Evolutionary conservation across 2,888 invertebrate species (phyloP), one percentile per base, ranked within the genome.

Genomic region (Agrenia bidenticulata): DNA sequence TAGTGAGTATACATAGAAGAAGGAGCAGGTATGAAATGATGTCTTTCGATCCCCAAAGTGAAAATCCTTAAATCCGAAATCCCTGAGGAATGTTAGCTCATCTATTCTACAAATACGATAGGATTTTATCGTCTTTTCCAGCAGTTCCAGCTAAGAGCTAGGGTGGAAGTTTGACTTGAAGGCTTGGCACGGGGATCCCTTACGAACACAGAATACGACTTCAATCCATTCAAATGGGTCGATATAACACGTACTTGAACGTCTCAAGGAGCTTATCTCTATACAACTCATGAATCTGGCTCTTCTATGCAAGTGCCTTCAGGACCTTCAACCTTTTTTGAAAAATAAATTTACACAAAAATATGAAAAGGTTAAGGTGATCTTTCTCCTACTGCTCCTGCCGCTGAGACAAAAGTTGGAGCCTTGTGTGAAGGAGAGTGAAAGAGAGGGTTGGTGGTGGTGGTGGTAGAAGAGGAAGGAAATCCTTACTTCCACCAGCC

Each of bases 281-380:
- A 45, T 45, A 19, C 15, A 45, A 17, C 9, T 45, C 45, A 19
- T 45, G n/a, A 45, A 45, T 45, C 15, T 19, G 45, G n/a, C 5
- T 32, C 5, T 45, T 11, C 45, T 5, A 45, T 45, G 45, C n/a
- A 45, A 19, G 39, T 39, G 7, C 39, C 45, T 45, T 45, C n/a
- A n/a, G n/a, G n/a, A n/a, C n/a, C n/a, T 19, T 45, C 19, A 4
- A 45, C 19, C 19, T 45, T 15, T 15, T 5, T 17, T 15, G n/a
- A 45, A 45, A 45, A 19, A 15, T 11, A 45, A 19, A 4, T 15
- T 5, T 45, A 45, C 45, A 17, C 45, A 45, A 45, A 45, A 45
- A 19, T 11, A 19, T 11, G 4, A 37, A 61, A 41, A 61, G 61
- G 61, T 53, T 39, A 53, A 61, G 61, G 61, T 53, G 61, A 61